Percentiles rank a stretch among this genome's conserved stretches.
phyloP scores from a whole-genome alignment of 2,113 vertebrate species.

The Passer domesticus region DNA sequence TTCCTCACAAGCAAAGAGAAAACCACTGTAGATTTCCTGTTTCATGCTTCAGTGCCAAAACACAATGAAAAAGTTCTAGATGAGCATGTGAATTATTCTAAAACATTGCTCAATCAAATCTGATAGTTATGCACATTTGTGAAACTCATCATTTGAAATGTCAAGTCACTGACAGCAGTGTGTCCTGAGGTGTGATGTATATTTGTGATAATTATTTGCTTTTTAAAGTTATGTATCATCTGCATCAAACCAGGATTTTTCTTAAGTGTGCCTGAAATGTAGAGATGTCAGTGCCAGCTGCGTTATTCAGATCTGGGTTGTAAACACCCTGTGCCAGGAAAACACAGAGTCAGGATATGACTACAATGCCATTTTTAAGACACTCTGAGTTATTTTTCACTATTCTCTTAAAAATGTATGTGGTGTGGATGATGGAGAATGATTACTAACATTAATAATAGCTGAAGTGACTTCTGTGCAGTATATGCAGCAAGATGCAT shows the following conservation, averaged over 20 bases:
- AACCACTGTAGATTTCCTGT: slow-evolving; percentile 60
- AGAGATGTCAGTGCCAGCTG: slow-evolving; percentile 1
- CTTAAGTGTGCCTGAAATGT: slow-evolving; percentile 19
- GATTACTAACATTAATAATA: slow-evolving; percentile 10
- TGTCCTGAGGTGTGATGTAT: slow-evolving; percentile 56
- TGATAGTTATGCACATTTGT: slow-evolving; percentile 30
- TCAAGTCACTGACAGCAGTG: slow-evolving; percentile 55
- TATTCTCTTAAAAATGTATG: background rate
- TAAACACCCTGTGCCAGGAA: slow-evolving; percentile 6
- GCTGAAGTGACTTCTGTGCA: background rate
- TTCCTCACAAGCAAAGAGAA: slow-evolving; percentile 51
- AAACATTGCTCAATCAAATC: slow-evolving; percentile 56
- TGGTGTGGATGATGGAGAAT: background rate
- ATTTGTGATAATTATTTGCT: slow-evolving; percentile 65
- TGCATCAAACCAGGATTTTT: slow-evolving; percentile 41
- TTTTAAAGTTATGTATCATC: slow-evolving; percentile 57
- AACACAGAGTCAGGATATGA: background rate
- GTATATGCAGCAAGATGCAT: background rate
- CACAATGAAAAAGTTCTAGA: slow-evolving; percentile 61
- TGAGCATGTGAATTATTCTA: slow-evolving; percentile 53
- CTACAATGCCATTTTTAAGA: slow-evolving; percentile 21
- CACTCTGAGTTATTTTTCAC: background rate
- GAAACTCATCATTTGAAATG: slow-evolving; percentile 59
- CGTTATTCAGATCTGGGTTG: background rate
- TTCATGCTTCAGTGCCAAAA: slow-evolving; percentile 63